Conservation (phyloP, 53 echinoderm and acorn worm species). For the Mesocentrotus franciscanus region DNA sequence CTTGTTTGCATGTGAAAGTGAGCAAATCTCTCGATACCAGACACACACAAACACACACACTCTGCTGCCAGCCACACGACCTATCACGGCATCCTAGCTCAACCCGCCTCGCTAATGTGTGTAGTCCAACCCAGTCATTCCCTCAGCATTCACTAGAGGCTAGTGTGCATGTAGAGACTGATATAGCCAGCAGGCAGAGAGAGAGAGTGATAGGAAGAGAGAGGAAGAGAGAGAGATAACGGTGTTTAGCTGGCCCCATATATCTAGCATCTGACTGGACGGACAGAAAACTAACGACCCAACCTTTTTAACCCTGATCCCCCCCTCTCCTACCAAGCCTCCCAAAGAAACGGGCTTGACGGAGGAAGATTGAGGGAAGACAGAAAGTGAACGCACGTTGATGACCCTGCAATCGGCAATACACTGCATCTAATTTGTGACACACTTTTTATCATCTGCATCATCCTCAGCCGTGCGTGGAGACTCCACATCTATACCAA, state of each 20-base stretch:
- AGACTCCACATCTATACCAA: not conserved
- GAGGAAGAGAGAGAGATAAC: conserved; percentile 2
- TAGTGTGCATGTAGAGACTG: conserved; percentile 23
- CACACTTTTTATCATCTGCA: conserved; percentile 62
- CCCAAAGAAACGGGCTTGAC: conserved; percentile 6
- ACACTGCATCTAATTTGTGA: conserved; percentile 69
- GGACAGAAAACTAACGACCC: not conserved
- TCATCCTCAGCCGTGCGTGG: conserved; percentile 11
- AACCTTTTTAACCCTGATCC: not conserved
- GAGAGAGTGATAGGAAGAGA: not conserved
- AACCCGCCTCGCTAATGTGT: not conserved
- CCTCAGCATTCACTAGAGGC: conserved; percentile 4
- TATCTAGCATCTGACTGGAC: not conserved
- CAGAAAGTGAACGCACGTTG: conserved; percentile 34
- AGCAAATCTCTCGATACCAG: not conserved
- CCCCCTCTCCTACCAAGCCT: not conserved
- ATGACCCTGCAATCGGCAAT: conserved; percentile 44
- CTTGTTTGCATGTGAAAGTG: conserved; percentile 46
- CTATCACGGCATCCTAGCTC: not conserved
- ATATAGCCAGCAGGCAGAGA: not conserved
- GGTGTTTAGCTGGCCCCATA: not conserved
- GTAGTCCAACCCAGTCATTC: conserved; percentile 29
- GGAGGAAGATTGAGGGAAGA: conserved; percentile 14
- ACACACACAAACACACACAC: conserved; percentile 32
- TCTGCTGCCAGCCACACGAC: not conserved